These are phyloP conservation scores for Bradypodion ventrale DNA, from an alignment of 2,797 vertebrate species.

Conservation along the genomic window DNA sequence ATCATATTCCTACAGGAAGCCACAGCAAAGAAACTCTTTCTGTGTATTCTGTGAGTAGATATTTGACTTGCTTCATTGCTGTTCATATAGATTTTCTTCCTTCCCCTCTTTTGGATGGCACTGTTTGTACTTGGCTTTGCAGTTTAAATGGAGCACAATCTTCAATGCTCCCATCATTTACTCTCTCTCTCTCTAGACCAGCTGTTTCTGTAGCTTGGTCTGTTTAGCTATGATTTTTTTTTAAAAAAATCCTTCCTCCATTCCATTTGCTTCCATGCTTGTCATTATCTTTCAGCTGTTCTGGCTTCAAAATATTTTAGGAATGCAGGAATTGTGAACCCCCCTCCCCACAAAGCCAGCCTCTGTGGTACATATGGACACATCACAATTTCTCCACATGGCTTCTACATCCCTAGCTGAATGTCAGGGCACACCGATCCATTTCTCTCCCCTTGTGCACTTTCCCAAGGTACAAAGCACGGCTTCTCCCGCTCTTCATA, in stretches of 20 bases:
- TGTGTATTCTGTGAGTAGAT: constrained; percentile 52
- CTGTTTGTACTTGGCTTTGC: constrained; percentile 16
- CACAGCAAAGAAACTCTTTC: constrained; percentile 29
- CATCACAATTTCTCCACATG: not conserved
- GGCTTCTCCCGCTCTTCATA: no score
- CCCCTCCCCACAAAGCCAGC: no score
- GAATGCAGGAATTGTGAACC: not conserved
- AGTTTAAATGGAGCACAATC: not conserved
- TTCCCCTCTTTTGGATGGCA: not conserved
- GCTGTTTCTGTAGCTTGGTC: not conserved
- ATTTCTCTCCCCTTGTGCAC: not conserved
- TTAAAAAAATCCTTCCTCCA: not conserved
- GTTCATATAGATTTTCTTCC: constrained; percentile 67
- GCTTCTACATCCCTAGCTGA: not conserved
- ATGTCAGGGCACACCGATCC: not conserved
- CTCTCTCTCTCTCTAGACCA: not conserved
- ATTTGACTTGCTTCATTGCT: constrained; percentile 73
- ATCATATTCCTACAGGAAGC: constrained; percentile 42
- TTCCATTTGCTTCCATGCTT: not conserved
- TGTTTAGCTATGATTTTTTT: constrained; percentile 9
- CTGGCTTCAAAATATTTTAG: constrained; percentile 4
- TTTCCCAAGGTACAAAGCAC: not conserved
- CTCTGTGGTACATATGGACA: not conserved
- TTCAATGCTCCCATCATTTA: constrained; percentile 10
- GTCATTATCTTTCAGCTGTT: constrained; percentile 15